Base-by-base conservation (phyloP, 2,797 vertebrate genomes). In the Uromys caudimaculatus region DNA sequence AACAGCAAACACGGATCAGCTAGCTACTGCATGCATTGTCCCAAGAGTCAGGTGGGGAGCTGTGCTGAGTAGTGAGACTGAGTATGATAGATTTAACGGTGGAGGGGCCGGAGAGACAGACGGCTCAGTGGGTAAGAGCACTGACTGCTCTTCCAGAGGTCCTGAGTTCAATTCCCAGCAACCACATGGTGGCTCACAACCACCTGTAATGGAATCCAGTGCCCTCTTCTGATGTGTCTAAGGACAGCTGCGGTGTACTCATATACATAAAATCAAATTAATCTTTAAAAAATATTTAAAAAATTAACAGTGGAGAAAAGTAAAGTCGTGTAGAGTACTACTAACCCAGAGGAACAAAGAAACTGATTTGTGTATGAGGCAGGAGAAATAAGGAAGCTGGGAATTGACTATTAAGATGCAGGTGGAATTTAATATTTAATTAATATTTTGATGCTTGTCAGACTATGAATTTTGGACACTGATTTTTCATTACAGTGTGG, bases 401-500 rank as follows among this genome's bases (percentile, higher is more conserved):
- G 86, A 93, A 85, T 32, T 77, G 50, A 56, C 47, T 86, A n/a
- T 41, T 88, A 84, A 90, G n/a, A 85, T 56, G 79, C 50, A 93
- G 29, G 11, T 77, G 60, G 29, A 62, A 88, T 44, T 73, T 67
- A 91, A n/a, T 94, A 85, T 93, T 93, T 76, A 60, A 50, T 77
- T 86, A 82, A 76, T 60, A 69, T 77, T 89, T 93, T 91, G 67
- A 3, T 64, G 35, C 38, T 95, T 88, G 73, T 95, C 62, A 64
- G 38, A 67, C 32, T 90, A 90, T 90, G 76, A 62, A 71, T 90
- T 91, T 83, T 75, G 95, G 54, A 23, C 54, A 47, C 38, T 93
- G 84, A 93, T 85, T 96, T 96, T 97, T 90, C 19, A 73, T 56
- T 88, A 89, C 50, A 84, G 7, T 50, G 5, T 81, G 44, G 24